Conservation (phyloP, 2,113 vertebrate species). For the Lagopus muta region DNA sequence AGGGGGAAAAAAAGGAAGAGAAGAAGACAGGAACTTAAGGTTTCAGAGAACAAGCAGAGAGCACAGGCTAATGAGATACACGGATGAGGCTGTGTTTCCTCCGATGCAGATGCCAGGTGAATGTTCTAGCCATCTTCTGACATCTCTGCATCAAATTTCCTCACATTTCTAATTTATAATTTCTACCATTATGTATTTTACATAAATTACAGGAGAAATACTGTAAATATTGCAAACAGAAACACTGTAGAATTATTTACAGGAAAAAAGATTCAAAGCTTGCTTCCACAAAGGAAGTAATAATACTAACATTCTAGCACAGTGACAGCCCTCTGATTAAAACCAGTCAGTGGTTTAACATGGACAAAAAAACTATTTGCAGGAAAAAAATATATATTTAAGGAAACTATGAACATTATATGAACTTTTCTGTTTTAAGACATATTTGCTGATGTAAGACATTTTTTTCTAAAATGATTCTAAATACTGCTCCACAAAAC, state of each 20-base stretch:
- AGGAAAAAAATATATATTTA: not conserved
- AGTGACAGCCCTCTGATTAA: not conserved
- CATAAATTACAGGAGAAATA: not conserved
- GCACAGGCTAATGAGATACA: not conserved
- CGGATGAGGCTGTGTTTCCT: not conserved
- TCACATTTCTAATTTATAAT: not conserved
- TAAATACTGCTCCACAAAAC: not conserved
- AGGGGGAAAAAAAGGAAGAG: not conserved
- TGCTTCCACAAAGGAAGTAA: not conserved
- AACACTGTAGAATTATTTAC: not conserved
- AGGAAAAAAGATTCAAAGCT: not conserved
- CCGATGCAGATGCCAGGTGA: not conserved
- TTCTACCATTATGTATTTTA: not conserved
- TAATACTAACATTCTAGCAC: not conserved
- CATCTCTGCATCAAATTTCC: not conserved
- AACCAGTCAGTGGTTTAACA: not conserved
- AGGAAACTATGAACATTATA: not conserved
- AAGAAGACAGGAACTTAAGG: not conserved
- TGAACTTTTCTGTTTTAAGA: not conserved
- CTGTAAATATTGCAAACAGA: not conserved
- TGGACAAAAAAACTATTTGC: not conserved
- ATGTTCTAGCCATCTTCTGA: not conserved
- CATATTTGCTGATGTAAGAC: not conserved
- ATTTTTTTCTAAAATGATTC: not conserved
- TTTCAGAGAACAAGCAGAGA: not conserved